Conservation (phyloP, 2,888 invertebrate genomes). For the Choristoneura rosaceana region DNA sequence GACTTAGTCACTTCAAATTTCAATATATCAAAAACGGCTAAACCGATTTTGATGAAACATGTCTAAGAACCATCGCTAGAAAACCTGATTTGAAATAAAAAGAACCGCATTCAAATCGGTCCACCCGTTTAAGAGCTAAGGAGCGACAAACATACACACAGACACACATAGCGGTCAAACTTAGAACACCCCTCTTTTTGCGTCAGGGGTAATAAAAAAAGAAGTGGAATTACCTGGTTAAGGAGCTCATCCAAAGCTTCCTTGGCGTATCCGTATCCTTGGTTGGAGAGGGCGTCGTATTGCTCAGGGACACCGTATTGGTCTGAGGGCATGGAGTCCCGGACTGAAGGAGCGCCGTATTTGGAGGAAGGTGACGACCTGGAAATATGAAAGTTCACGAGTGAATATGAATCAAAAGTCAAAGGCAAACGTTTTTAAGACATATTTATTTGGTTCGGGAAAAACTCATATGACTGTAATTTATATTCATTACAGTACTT, state of each 20-base stretch:
- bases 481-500: no score
- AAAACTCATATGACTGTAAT: no score
- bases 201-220: not conserved
- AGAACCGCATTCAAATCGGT: no score
- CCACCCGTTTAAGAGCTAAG: no score
- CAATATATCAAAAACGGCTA: no score
- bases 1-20: no score
- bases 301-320: conserved; percentile 78
- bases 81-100: no score
- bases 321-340: conserved; percentile 71
- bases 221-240: conserved; percentile 59
- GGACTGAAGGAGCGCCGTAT: conserved; percentile 65
- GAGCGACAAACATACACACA: no score
- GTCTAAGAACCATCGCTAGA: no score
- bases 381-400: conserved; percentile 13
- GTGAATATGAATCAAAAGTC: not conserved
- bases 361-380: conserved; percentile 65
- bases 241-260: conserved; percentile 64
- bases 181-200: no score
- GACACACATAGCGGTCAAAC: no score
- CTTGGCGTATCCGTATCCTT: conserved; percentile 67
- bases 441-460: not conserved
- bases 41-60: no score
- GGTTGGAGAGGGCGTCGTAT: conserved; percentile 68
- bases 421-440: not conserved